Base-by-base conservation (phyloP, 2,797 vertebrate genomes). In the Meriones psammophilus region DNA sequence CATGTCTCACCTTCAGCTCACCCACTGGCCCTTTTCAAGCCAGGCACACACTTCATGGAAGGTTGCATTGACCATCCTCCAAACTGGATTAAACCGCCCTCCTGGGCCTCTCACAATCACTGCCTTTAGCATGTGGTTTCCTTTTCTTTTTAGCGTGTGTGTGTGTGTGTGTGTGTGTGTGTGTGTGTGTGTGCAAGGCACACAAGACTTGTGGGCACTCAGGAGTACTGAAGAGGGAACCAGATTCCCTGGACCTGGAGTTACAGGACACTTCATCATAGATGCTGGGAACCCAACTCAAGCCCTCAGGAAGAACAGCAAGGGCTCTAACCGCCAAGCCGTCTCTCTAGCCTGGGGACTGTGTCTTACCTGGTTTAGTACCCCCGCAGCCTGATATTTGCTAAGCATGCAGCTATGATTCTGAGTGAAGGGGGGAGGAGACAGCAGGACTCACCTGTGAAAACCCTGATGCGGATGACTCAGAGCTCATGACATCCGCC, bases 401-500 rank as follows among this genome's bases (percentile, higher is more conserved):
- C 14, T 71, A 74, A 77, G 60, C 62, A 74, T 0, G 5, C 39
- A 26, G 5, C 66, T 8, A 76, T 74, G 50, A 46, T 64, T 58
- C n/a, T 9, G 26, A 73, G 88, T n/a, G 42, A 64, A 64, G 4
- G n/a, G 56, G 73, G 28, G 74, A 42, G 26, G 26, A 33, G 30
- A n/a, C 2, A 33, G 18, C 10, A 36, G 73, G 81, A 95, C 97
- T 97, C 86, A 97, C 97, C 50, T 12, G 7, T 22, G 46, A 92
- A n/a, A 3, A 26, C 60, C 5, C 79, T 58, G 88, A 62, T 0
- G 14, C 1, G 74, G 10, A 0, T 15, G 77, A 56, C 33, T 89
- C 81, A n/a, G 69, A 36, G 58, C 39, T 64, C 1, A 66, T 36
- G 12, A 2, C 0, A n/a, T 7, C 46, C 26, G 93, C 71, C 76